Evolutionary conservation across 2,888 invertebrate genomes (phyloP).

Genomic region (Junonia oenone): DNA sequence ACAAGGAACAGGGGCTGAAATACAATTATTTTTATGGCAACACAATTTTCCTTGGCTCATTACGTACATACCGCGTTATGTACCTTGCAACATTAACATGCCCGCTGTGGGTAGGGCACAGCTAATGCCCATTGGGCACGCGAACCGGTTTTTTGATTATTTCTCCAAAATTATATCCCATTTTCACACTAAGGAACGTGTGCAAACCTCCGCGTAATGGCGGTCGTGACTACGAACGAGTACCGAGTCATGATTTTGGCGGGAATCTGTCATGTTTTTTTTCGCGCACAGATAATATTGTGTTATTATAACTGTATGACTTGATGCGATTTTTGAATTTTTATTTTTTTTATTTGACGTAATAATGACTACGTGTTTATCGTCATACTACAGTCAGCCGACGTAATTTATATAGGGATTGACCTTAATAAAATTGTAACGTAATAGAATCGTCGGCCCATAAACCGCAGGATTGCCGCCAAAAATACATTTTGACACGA

Average conservation of each 20-base stretch:
- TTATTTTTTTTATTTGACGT: neutral
- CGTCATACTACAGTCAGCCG: neutral
- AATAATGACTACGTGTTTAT: neutral
- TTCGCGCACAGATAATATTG: constrained; percentile 8
- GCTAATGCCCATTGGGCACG: constrained; percentile 75
- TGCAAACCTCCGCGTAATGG: constrained; percentile 48
- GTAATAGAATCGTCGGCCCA: constrained; percentile 37
- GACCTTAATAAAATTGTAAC: constrained; percentile 37
- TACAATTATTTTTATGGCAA: constrained; percentile 78
- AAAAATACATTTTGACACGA: constrained; percentile 35
- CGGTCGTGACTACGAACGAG: constrained; percentile 68
- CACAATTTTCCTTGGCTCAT: constrained; percentile 78
- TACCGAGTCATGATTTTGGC: constrained; percentile 40
- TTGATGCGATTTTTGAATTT: neutral
- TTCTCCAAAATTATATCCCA: constrained; percentile 77
- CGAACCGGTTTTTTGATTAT: constrained; percentile 75
- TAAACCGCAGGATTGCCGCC: constrained; percentile 39
- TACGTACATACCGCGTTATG: constrained; percentile 69
- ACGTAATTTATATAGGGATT: constrained; percentile 26
- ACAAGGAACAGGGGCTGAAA: constrained; percentile 49
- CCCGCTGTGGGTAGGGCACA: constrained; percentile 62
- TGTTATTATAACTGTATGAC: constrained; percentile 18
- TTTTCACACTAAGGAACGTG: constrained; percentile 72
- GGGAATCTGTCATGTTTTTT: constrained; percentile 28
- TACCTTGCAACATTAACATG: constrained; percentile 75